Evolutionary conservation across 2,797 vertebrate genomes (phyloP), one percentile per base, ranked within the genome.

Genomic region (Chlorospingus semifuscus): DNA sequence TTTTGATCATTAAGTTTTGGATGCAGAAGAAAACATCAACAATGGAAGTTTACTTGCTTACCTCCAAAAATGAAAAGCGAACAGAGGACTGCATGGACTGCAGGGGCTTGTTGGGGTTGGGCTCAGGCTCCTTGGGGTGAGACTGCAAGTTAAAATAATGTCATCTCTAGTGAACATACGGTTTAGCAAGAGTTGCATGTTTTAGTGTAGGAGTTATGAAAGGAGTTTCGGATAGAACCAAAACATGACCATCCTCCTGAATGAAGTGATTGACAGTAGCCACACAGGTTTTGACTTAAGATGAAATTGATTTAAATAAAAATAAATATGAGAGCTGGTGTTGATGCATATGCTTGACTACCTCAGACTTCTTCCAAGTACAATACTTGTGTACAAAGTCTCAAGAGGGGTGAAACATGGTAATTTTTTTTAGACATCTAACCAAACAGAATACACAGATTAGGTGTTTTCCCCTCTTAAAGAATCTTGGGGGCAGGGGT

Each of bases 31-130:
- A 90, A 96, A 94, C 15, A 84, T 65, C 80, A 93, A 95, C 46
- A 95, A 97, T 4, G 87, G 97, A 97, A 98, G 93, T 97, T 96
- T 96, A 95, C 83, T 90, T 12, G 98, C 99, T 99, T 99, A 99
- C 99, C 99, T 99, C 99, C 99, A 99, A 97, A 99, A 99, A 98
- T 99, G 99, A 98, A 99, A 99, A 70, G 99, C 99, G 98, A 99
- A 99, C 98, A 99, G 98, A 88, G 99, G 99, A 96, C 99, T 99
- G 98, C 99, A 99, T 94, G 99, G 99, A 89, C 99, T 99, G 99
- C 99, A 99, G 94, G 99, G 99, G 93, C 99, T 99, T 98, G 99
- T 99, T 98, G 99, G 99, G 99, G 99, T 99, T 97, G 99, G 99
- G 98, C 99, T 99, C 99, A 99, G 98, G 98, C 99, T 99, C 98